Percentiles rank a stretch among this genome's conserved stretches.
Conservation (phyloP, 2,888 invertebrate species). For the Peribatodes rhomboidaria region DNA sequence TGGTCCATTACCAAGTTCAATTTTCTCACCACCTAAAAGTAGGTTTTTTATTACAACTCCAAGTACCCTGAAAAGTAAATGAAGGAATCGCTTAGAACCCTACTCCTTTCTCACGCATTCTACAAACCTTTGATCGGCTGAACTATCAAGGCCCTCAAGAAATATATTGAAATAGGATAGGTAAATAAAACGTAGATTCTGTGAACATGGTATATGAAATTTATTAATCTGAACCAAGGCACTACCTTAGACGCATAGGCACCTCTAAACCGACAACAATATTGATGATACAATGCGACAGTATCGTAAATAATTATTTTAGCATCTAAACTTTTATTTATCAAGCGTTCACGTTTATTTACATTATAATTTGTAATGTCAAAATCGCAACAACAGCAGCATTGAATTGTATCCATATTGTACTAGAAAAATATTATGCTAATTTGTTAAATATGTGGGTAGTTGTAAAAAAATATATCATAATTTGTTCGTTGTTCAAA, state of each 20-base stretch:
- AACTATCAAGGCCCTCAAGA: too few species aligned
- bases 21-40: too few species aligned
- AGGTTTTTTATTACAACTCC: too few species aligned
- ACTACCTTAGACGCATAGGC: conserved; percentile 78
- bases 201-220: conserved; percentile 77
- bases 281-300: conserved; percentile 65
- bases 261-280: conserved; percentile 63
- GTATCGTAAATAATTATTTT: conserved; percentile 74
- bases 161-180: not conserved
- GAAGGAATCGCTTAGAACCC: too few species aligned
- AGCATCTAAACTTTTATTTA: conserved; percentile 70
- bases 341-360: conserved; percentile 73
- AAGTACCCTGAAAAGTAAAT: too few species aligned
- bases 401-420: conserved; percentile 61
- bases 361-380: conserved; percentile 73
- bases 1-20: too few species aligned
- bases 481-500: conserved; percentile 70
- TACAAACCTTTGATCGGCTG: too few species aligned
- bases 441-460: conserved; percentile 50
- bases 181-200: conserved; percentile 61
- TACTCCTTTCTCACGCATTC: too few species aligned
- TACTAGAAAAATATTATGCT: conserved; percentile 57
- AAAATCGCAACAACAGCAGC: conserved; percentile 67
- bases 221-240: conserved; percentile 80
- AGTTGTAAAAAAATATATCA: conserved; percentile 49